Evolutionary conservation across 2,888 invertebrate genomes (phyloP), one percentile per base, ranked within the genome.

Genomic region (Drosophila melanosoma): DNA sequence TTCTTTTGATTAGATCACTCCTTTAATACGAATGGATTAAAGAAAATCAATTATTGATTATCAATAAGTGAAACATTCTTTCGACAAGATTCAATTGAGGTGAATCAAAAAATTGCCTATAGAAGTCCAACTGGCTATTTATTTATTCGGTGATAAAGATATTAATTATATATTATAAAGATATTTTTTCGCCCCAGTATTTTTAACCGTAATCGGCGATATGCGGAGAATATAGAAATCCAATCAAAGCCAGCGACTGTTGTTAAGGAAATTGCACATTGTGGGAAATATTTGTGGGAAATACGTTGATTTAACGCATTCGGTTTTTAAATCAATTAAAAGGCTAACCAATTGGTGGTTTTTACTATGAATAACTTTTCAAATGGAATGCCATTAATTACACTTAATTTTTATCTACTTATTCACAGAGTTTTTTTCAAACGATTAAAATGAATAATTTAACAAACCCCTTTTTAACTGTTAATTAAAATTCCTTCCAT

Each of bases 241-340:
- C 15, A 23, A 45, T 45, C 23, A 15, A 76, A 42, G 1, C 52
- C 6, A 54, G 17, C 62, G 65, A 65, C 65, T 70, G 80, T 45
- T 76, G 67, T 52, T 49, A 62, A 35, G 42, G 69, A 75, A 61
- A 72, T 69, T 36, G 45, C n/a, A 38, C n/a, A n/a, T n/a, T n/a
- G n/a, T n/a, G n/a, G n/a, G n/a, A n/a, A n/a, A n/a, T 56, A 64
- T 48, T 49, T 60, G 32, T 40, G 12, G 20, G 17, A 29, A 1
- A 48, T 29, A 65, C 72, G 65, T 53, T 69, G 68, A 63, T 73
- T 79, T 76, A 76, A 71, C 66, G 64, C 60, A 63, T 74, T 69
- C 62, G 45, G n/a, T 42, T 62, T 63, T 62, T 29, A 49, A 85
- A 85, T 79, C 69, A 76, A 83, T 81, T 81, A 71, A 83, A 74